phyloP scores from a whole-genome alignment of 2,888 invertebrate genomes.

The Syrista parreyssii region DNA sequence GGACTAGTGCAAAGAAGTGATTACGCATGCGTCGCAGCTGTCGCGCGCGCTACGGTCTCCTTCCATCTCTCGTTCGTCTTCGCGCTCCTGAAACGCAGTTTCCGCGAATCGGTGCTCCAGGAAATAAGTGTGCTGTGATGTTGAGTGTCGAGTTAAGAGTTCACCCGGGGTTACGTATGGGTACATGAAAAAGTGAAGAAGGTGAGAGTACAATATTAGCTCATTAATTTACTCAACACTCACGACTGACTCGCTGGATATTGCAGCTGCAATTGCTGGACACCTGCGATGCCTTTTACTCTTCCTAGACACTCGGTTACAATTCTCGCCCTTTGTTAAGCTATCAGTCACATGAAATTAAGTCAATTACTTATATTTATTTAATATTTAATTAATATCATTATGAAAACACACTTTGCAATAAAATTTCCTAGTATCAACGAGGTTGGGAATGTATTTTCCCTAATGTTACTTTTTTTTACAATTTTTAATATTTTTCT shows the following conservation, averaged over 20 bases:
- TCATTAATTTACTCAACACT: neutral
- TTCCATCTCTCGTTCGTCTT: slow-evolving; percentile 22
- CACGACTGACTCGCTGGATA: neutral
- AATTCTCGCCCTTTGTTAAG: neutral
- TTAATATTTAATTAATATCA: neutral
- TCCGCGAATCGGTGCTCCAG: slow-evolving; percentile 60
- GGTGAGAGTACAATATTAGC: slow-evolving; percentile 7
- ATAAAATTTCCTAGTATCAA: neutral
- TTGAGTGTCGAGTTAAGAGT: slow-evolving; percentile 16
- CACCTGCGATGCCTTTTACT: neutral
- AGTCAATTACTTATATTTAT: neutral
- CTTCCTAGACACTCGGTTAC: neutral
- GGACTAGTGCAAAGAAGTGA: neutral
- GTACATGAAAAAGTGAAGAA: slow-evolving; percentile 36
- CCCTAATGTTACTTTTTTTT: neutral
- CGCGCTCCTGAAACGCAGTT: slow-evolving; percentile 61
- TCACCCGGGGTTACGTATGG: neutral
- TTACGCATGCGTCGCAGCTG: slow-evolving; percentile 3
- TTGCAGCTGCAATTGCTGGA: neutral
- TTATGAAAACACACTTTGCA: neutral
- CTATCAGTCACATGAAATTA: neutral
- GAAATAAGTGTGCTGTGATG: slow-evolving; percentile 49
- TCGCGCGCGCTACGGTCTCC: slow-evolving; percentile 31
- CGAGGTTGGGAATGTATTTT: neutral
- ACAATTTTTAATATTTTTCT: neutral